phyloP scores from a whole-genome alignment of 2,797 vertebrate species.

The Amazona ochrocephala region DNA sequence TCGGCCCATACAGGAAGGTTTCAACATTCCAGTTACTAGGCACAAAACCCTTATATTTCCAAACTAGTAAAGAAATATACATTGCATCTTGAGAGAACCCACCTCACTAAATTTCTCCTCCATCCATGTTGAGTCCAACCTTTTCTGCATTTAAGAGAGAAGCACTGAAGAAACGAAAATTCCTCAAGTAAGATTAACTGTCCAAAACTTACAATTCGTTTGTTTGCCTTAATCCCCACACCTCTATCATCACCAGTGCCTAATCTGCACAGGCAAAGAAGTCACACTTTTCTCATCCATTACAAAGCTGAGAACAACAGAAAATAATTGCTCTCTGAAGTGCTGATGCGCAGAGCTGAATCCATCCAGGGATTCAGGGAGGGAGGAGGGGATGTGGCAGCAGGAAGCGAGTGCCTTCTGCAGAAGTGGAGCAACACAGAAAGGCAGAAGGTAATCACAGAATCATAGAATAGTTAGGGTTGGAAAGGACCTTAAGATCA shows the following conservation, averaged over 20 bases:
- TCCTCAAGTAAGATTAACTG: not conserved
- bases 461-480: too few species aligned
- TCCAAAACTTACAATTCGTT: not conserved
- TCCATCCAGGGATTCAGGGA: not conserved
- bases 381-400: not conserved
- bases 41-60: not conserved
- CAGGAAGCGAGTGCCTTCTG: not conserved
- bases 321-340: not conserved
- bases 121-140: not conserved
- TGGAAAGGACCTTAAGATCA: too few species aligned
- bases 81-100: not conserved
- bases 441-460: not conserved
- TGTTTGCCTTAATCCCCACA: not conserved
- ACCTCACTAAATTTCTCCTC: not conserved
- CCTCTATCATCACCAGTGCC: not conserved
- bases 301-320: slow-evolving; percentile 7
- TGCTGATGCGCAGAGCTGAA: not conserved
- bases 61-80: not conserved
- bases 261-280: not conserved
- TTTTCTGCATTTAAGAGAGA: not conserved
- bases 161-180: not conserved
- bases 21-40: not conserved
- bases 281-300: not conserved
- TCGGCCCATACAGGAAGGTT: not conserved
- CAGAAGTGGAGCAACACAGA: not conserved